These are phyloP conservation scores for Ictalurus furcatus DNA, from an alignment of 2,113 vertebrate species.

Conservation along the genomic window DNA sequence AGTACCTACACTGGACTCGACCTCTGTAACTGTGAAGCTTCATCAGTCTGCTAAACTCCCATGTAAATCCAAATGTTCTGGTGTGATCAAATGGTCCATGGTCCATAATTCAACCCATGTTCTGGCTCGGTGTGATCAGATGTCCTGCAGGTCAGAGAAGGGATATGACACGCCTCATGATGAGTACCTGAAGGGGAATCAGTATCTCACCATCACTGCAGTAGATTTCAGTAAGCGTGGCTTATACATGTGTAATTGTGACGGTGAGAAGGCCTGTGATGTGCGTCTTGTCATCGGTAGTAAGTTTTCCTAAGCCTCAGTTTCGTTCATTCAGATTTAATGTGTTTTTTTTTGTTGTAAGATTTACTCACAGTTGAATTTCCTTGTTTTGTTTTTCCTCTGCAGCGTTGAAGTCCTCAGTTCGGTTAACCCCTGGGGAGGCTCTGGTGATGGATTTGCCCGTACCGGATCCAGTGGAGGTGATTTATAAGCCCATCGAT, in stretches of 20 bases:
- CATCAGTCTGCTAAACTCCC: background rate
- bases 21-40: background rate
- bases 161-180: background rate
- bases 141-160: background rate
- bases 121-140: background rate
- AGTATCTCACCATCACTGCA: background rate
- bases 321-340: background rate
- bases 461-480: background rate
- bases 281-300: background rate
- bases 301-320: background rate
- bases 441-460: background rate
- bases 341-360: background rate
- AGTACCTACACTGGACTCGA: background rate
- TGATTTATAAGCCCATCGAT: background rate
- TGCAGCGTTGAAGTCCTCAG: background rate
- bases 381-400: background rate
- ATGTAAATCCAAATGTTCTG: constrained; percentile 6
- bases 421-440: background rate
- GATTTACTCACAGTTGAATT: background rate
- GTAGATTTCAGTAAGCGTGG: background rate
- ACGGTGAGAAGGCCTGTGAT: background rate
- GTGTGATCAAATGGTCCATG: background rate
- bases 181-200: background rate
- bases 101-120: background rate
- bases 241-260: background rate